A percentile compares a stretch with the other conserved stretches of the same genome.
Conservation (phyloP, 2,113 vertebrate genomes). For the Rhadina sibilatrix region DNA sequence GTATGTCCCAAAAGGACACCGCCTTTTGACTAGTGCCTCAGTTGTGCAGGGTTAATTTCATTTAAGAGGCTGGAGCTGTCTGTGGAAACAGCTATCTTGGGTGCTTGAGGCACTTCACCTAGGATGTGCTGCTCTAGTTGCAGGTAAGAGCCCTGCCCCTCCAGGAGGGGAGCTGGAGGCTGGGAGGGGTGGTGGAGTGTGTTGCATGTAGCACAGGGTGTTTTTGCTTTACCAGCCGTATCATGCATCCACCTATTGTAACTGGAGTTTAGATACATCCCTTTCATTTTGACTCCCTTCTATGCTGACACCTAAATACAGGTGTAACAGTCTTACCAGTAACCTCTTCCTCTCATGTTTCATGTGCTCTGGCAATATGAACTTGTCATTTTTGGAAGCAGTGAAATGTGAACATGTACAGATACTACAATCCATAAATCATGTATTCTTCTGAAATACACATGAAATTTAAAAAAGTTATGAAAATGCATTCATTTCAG, state of each 20-base stretch:
- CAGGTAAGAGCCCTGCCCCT: background rate
- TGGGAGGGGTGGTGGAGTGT: background rate
- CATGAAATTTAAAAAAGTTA: background rate
- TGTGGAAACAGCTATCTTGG: background rate
- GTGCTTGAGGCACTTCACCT: background rate
- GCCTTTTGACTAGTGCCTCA: background rate
- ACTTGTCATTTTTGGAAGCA: background rate
- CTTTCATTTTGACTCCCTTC: background rate
- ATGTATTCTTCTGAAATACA: background rate
- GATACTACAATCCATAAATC: background rate
- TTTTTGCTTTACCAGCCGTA: background rate
- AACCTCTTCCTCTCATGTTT: background rate
- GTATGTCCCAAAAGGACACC: background rate
- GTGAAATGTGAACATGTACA: fast-evolving
- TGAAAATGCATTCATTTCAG: fast-evolving
- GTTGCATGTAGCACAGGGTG: background rate
- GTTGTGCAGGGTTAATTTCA: background rate
- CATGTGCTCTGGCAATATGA: background rate
- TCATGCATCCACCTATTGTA: background rate
- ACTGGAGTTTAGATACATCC: background rate
- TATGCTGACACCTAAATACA: background rate
- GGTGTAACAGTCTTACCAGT: background rate
- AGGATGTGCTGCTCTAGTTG: background rate
- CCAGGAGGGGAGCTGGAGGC: background rate
- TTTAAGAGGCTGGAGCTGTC: background rate